Percentiles rank a stretch among this genome's conserved stretches.
phyloP scores from a whole-genome alignment of 2,113 vertebrate species.

The Onychorhynchus coronatus region DNA sequence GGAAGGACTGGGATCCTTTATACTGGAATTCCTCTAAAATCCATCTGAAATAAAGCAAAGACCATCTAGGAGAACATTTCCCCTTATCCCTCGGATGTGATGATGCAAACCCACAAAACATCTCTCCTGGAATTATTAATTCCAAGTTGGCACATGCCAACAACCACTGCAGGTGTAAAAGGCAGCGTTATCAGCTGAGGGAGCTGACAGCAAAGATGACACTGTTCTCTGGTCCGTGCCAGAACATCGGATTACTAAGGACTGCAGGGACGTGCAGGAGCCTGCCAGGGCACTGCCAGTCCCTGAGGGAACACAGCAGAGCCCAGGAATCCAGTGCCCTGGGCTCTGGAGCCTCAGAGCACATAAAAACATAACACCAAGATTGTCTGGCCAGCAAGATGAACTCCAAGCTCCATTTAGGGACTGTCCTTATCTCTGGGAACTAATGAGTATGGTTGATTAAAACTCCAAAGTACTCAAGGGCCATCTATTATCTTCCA shows the following conservation, averaged over 20 bases:
- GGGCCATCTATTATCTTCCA: background rate
- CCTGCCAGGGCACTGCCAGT: background rate
- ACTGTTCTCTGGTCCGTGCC: background rate
- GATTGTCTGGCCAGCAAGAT: background rate
- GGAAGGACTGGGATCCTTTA: background rate
- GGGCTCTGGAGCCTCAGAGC: background rate
- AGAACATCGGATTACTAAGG: background rate
- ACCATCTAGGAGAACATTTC: background rate
- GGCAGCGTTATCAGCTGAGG: background rate
- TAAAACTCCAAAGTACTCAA: background rate
- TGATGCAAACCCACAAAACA: background rate
- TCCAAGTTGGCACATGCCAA: background rate
- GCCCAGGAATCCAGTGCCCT: background rate
- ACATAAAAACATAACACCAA: background rate
- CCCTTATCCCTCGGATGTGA: background rate
- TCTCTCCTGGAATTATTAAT: background rate
- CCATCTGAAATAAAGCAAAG: background rate
- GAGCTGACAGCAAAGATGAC: background rate
- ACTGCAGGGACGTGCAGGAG: background rate
- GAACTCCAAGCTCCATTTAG: background rate
- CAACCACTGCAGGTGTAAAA: background rate
- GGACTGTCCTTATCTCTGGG: background rate
- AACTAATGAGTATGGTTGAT: background rate
- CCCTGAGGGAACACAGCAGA: background rate
- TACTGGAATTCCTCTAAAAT: background rate